Conservation (phyloP, 2,888 invertebrate genomes). For the Villa cingulata region DNA sequence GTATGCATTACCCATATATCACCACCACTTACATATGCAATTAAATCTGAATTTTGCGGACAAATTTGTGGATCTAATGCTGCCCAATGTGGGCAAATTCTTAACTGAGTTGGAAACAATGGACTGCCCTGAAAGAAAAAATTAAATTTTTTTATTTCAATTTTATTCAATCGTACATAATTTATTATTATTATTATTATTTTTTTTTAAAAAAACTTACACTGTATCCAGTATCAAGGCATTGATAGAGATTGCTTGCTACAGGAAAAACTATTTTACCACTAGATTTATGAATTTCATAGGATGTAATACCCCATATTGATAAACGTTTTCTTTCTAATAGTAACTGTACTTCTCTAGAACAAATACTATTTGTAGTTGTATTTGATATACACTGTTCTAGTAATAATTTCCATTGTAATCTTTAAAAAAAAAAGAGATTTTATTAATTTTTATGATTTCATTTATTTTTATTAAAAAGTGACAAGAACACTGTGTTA, state of each 20-base stretch:
- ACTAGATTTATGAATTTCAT: constrained; percentile 67
- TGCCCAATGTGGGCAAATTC: constrained; percentile 48
- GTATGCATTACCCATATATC: constrained; percentile 76
- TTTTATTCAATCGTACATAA: neutral
- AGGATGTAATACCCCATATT: constrained; percentile 88
- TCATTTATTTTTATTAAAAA: too few species aligned
- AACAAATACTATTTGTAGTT: constrained; percentile 45
- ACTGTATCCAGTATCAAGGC: constrained; percentile 57
- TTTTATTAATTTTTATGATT: neutral
- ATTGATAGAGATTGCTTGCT: constrained; percentile 75
- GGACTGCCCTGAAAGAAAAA: constrained; percentile 36
- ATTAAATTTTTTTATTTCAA: neutral
- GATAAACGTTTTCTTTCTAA: constrained; percentile 85
- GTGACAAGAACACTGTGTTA: neutral
- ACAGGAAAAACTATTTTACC: constrained; percentile 87
- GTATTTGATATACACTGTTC: constrained; percentile 64
- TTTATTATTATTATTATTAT: neutral
- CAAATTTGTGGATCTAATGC: constrained; percentile 65
- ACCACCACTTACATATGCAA: constrained; percentile 79
- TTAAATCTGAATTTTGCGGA: constrained; percentile 47
- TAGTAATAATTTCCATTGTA: constrained; percentile 70
- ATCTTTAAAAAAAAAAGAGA: constrained; percentile 33
- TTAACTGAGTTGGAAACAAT: constrained; percentile 52
- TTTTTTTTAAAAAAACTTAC: constrained; percentile 35
- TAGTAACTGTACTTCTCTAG: constrained; percentile 78